Evolutionary conservation across 2,113 vertebrate species (phyloP), one percentile per base, ranked within the genome.

Genomic region (Xiphias gladius): DNA sequence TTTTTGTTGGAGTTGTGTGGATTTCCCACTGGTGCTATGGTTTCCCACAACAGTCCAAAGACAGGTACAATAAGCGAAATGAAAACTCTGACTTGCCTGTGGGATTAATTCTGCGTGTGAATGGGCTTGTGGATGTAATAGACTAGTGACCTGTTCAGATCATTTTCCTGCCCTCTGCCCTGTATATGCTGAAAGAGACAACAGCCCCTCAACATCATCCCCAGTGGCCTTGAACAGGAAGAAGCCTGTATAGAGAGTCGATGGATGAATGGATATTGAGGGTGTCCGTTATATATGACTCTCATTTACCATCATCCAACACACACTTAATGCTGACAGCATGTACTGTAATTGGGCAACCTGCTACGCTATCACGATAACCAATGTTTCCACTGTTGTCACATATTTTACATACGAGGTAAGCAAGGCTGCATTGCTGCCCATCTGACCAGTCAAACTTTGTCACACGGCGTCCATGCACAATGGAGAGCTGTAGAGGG

Each of bases 401-500:
- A 22, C 54, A 50, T 24, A 12, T 17, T 70, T 71, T 37, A 61
- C 22, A 66, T 14, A 13, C 46, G 20, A 24, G 10, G n/a, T 62
- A 39, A 65, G 26, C 48, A 20, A 32, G 11, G 39, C 35, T 62
- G 8, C 26, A 65, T 17, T n/a, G 13, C 22, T 26, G 22, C 4
- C 35, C 58, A 19, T 63, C 30, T 59, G 65, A 82, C n/a, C 24
- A 57, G 50, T 85, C n/a, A 63, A 32, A 71, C 58, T 54, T 55
- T 46, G 83, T 80, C 74, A 79, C 68, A 80, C 13, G 12, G 43
- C 14, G 0, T 14, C 17, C 17, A 7, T 13, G 59, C 58, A 88
- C 82, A 88, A 83, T 55, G 58, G 65, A 78, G 65, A 79, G 26
- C 83, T 79, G 68, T 71, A 66, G 10, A 71, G 63, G 32, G 52